Percentiles rank a stretch among this genome's conserved stretches.
These are phyloP conservation scores for Neoitamus cyanurus DNA, from an alignment of 2,888 invertebrate species.

Conservation along the genomic window DNA sequence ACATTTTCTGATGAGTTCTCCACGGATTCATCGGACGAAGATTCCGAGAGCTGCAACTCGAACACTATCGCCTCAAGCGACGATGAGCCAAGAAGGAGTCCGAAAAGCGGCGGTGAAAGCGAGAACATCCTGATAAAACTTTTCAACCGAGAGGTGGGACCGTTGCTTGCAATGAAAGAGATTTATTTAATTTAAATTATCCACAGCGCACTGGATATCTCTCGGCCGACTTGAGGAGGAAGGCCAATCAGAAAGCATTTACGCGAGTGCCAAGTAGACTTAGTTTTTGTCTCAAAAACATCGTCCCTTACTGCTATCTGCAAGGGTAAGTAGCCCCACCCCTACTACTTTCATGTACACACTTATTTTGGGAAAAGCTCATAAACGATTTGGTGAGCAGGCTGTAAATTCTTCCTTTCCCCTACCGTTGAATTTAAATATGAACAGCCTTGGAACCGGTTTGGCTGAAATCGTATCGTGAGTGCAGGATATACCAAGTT, in stretches of 20 bases:
- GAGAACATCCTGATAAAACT: slow-evolving; percentile 68
- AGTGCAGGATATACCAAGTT: no score
- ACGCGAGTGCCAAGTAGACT: slow-evolving; percentile 71
- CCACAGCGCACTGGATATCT: slow-evolving; percentile 69
- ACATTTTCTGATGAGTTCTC: slow-evolving; percentile 57
- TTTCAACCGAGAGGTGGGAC: slow-evolving; percentile 73
- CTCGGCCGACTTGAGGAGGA: slow-evolving; percentile 66
- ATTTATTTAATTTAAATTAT: background rate
- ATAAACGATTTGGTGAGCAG: no score
- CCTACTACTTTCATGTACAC: background rate
- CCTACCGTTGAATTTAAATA: no score
- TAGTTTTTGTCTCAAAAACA: slow-evolving; percentile 73
- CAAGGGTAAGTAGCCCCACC: slow-evolving; percentile 58
- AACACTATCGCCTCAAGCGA: background rate
- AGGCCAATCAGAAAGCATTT: slow-evolving; percentile 66
- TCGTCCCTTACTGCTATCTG: slow-evolving; percentile 70
- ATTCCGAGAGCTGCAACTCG: background rate
- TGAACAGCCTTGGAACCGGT: no score
- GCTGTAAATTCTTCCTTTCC: no score
- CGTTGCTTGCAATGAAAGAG: background rate
- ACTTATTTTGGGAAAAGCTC: no score
- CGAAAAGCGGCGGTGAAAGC: slow-evolving; percentile 52
- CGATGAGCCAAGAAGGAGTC: background rate
- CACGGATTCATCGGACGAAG: slow-evolving; percentile 60
- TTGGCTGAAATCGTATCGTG: no score